Percentiles rank a stretch among this genome's conserved stretches.
Evolutionary conservation across 2,888 invertebrate genomes (phyloP).

Genomic region (Vannuccia rotundouncinata): DNA sequence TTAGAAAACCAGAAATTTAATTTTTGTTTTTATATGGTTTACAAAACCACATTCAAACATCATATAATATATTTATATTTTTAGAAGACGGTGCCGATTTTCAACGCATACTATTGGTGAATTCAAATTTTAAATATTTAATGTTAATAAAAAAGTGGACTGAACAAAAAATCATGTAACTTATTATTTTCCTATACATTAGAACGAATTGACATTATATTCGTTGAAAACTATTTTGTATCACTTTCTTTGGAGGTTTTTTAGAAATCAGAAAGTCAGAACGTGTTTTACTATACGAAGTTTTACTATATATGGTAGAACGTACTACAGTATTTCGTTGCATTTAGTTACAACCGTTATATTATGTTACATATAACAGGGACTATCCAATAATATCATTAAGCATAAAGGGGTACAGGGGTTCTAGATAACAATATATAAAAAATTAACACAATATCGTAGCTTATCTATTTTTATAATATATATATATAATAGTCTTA

Average conservation of each 20-base stretch:
- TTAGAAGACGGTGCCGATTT: neutral
- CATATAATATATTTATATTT: neutral
- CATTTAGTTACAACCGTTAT: neutral
- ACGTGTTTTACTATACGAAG: conserved; percentile 18
- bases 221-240: conserved; percentile 23
- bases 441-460: neutral
- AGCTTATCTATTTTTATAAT: too few species aligned
- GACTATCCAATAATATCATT: conserved; percentile 14
- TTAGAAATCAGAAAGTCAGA: conserved; percentile 20
- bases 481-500: conserved; percentile 5
- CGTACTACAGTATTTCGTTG: neutral
- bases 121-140: neutral
- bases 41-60: neutral
- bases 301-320: conserved; percentile 8
- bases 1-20: neutral
- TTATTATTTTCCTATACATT: neutral
- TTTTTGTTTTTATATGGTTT: neutral
- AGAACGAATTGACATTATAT: conserved; percentile 1
- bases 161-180: neutral
- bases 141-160: neutral
- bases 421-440: neutral
- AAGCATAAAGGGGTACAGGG: neutral
- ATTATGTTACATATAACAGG: neutral
- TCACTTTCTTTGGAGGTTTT: conserved; percentile 12
- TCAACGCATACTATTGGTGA: too few species aligned